Evolutionary conservation across 2,888 invertebrate genomes (phyloP), one percentile per base, ranked within the genome.

Genomic region (Brenthis ino): DNA sequence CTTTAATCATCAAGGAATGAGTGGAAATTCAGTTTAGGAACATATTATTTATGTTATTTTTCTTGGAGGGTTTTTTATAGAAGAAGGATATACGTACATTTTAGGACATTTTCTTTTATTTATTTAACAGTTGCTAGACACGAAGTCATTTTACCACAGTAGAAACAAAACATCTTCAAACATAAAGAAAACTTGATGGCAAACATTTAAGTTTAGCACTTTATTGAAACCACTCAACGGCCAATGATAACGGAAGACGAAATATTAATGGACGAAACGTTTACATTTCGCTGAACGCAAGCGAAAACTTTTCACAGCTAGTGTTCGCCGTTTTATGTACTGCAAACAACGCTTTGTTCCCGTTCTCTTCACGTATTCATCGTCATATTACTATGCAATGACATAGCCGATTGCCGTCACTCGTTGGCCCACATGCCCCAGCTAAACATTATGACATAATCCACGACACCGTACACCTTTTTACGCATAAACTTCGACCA

Each of bases 281-380:
- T 71, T 71, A 69, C 69, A 69, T 73, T 69, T 47, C 68, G 57
- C 64, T 72, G 66, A 68, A 70, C 63, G 64, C 66, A 51, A 14
- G 55, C 70, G 24, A 68, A 57, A 51, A 57, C 57, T 60, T 70
- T 8, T 57, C 16, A 60, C 61, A 57, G 61, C 67, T 48, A 57
- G 57, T 67, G 60, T 68, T 58, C 60, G 47, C 50, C 47, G 66
- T 55, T 60, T 64, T 37, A 72, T 70, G 72, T 67, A 67, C 70
- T 61, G 68, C 61, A 70, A 70, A 70, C 68, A 70, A 47, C 56
- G 67, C 68, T 72, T 72, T 69, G 64, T 71, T 70, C 60, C 43
- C 67, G 70, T 64, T 64, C 68, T 67, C 55, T 72, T 63, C 68
- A 72, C 24, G 57, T 53, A 57, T 43, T 65, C 55, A 43, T 48